Conservation (phyloP, 1,140 invertebrate species). For the Acromyrmex echinatior region DNA sequence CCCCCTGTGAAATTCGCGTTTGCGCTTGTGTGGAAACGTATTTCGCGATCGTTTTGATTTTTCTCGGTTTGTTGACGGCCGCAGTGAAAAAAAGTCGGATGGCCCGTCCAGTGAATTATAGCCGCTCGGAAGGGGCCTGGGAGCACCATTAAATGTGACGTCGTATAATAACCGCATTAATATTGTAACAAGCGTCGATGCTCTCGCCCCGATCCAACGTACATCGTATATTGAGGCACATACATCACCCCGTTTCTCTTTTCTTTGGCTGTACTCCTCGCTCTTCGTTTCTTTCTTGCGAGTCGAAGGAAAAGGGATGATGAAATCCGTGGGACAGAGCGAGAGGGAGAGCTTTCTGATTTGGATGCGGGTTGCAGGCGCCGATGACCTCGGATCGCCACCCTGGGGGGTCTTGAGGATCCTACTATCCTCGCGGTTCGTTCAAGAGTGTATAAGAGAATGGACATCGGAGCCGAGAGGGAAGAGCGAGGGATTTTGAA, state of each 20-base stretch:
- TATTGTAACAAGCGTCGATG: conserved; percentile 76
- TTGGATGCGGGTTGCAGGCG: conserved; percentile 68
- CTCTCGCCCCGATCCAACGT: conserved; percentile 61
- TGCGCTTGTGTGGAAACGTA: conserved; percentile 16
- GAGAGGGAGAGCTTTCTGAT: conserved; percentile 59
- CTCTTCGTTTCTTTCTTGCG: conserved; percentile 1
- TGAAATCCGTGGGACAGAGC: background rate
- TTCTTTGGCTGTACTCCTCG: conserved; percentile 40
- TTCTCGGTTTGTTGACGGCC: conserved; percentile 56
- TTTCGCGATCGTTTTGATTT: conserved; percentile 50
- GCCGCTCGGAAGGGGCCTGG: conserved; percentile 55
- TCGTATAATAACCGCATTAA: conserved; percentile 78
- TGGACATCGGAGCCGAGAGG: conserved; percentile 40
- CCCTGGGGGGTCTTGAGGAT: conserved; percentile 53
- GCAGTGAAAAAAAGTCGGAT: conserved; percentile 59
- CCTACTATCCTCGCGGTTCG: conserved; percentile 44
- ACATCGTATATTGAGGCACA: conserved; percentile 57
- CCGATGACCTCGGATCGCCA: conserved; percentile 68
- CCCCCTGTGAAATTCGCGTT: conserved; percentile 17
- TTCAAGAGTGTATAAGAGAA: conserved; percentile 58
- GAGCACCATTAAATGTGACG: conserved; percentile 69
- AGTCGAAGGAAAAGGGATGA: background rate
- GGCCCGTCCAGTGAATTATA: conserved; percentile 58
- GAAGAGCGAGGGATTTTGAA: conserved; percentile 65
- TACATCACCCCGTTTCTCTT: conserved; percentile 58